Evolutionary conservation across 2,113 vertebrate genomes (phyloP).

Genomic region (Amia ocellicauda): DNA sequence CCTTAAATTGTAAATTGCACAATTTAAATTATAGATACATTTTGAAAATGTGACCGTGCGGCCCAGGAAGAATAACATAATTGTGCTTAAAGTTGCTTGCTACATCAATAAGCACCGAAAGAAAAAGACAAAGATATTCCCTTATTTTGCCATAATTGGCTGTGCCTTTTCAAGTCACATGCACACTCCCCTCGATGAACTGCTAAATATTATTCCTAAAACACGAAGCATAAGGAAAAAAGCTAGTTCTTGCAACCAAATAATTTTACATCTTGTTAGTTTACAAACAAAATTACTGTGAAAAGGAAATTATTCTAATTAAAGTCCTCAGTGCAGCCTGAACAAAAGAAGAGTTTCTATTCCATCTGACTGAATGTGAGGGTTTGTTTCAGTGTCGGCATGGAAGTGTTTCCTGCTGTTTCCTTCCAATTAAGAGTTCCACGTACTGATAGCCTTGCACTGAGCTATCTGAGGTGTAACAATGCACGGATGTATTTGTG

Average conservation of each 20-base stretch:
- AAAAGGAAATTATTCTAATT: constrained; percentile 40
- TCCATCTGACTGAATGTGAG: constrained; percentile 33
- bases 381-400: constrained; percentile 33
- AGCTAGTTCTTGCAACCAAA: neutral
- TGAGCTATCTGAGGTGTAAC: constrained; percentile 13
- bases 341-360: constrained; percentile 28
- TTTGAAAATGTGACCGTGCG: no score
- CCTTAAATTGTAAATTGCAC: no score
- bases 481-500: no score
- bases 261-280: neutral
- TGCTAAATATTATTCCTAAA: no score
- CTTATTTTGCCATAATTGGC: no score
- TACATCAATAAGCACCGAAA: no score
- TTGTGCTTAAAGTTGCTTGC: no score
- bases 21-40: no score
- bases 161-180: no score
- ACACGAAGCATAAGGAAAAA: neutral
- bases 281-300: constrained; percentile 22
- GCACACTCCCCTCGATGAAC: no score
- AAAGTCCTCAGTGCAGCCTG: constrained; percentile 31
- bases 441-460: constrained; percentile 17
- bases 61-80: no score
- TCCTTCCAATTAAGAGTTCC: constrained; percentile 35
- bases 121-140: no score
- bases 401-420: constrained; percentile 34